Conservation (phyloP, 2,113 vertebrate genomes). For the Vidua macroura region DNA sequence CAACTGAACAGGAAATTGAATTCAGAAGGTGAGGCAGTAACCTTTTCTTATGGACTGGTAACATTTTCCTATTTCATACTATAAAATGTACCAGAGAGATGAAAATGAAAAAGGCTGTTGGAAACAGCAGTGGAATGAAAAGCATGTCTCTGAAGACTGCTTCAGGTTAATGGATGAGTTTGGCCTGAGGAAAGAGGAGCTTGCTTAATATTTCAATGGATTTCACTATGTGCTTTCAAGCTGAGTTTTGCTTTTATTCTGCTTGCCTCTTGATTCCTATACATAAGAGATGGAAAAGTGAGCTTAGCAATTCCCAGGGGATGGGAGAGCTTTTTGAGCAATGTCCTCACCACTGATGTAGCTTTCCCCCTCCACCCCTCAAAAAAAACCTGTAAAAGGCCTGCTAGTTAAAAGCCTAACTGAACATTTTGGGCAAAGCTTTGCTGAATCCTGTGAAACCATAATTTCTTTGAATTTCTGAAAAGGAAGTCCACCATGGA, state of each 20-base stretch:
- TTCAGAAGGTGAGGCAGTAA: neutral
- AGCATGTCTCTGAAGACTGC: neutral
- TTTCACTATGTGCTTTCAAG: neutral
- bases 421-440: neutral
- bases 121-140: neutral
- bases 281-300: neutral
- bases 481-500: neutral
- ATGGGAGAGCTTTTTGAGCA: neutral
- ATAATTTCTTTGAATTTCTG: neutral
- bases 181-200: neutral
- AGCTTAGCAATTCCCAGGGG: neutral
- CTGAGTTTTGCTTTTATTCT: neutral
- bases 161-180: neutral
- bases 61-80: neutral
- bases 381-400: neutral
- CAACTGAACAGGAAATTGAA: neutral
- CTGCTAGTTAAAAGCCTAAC: neutral
- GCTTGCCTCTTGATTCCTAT: neutral
- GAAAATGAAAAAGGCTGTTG: neutral
- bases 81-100: neutral
- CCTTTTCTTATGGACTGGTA: neutral
- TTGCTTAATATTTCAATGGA: neutral
- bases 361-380: fast-evolving
- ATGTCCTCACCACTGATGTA: neutral
- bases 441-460: neutral